These are phyloP conservation scores for Aphelenchoides fujianensis DNA, from an alignment of 1,140 invertebrate species.

Conservation along the genomic window DNA sequence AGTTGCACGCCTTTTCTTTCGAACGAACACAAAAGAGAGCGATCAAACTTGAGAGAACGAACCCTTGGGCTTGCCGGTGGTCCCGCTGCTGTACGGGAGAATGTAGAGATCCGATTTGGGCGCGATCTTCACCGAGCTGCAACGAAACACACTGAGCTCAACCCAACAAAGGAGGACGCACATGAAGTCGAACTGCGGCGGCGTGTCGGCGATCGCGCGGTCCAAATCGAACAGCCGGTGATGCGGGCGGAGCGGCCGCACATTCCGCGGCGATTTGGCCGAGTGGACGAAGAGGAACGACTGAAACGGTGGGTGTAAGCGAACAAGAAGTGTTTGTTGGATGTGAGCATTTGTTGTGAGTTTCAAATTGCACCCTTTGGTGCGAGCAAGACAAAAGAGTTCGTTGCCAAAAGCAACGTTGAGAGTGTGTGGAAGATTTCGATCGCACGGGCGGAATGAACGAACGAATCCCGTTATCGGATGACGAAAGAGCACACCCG, in stretches of 20 bases:
- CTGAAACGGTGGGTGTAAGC: neutral
- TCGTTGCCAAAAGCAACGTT: too few relatives aligned
- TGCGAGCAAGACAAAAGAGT: too few relatives aligned
- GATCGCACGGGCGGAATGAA: too few relatives aligned
- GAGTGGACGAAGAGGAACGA: constrained; percentile 1
- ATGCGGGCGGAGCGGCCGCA: neutral
- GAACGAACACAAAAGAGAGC: too few relatives aligned
- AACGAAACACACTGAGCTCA: neutral
- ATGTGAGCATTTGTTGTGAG: too few relatives aligned
- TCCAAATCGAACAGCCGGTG: constrained; percentile 1
- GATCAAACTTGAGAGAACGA: too few relatives aligned
- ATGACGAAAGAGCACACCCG: too few relatives aligned
- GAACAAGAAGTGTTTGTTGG: too few relatives aligned
- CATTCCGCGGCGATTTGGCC: neutral
- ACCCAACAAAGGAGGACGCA: neutral
- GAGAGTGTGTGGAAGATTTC: too few relatives aligned
- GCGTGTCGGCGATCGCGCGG: neutral
- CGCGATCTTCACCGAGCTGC: neutral
- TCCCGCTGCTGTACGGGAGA: constrained; percentile 11
- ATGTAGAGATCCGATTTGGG: neutral
- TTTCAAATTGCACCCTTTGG: too few relatives aligned
- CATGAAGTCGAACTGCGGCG: constrained; percentile 7
- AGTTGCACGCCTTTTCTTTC: too few relatives aligned
- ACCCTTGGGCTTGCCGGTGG: constrained; percentile 17
- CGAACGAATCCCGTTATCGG: too few relatives aligned